Conservation (phyloP, 2,797 vertebrate genomes). For the Oreonectes daqikongensis region DNA sequence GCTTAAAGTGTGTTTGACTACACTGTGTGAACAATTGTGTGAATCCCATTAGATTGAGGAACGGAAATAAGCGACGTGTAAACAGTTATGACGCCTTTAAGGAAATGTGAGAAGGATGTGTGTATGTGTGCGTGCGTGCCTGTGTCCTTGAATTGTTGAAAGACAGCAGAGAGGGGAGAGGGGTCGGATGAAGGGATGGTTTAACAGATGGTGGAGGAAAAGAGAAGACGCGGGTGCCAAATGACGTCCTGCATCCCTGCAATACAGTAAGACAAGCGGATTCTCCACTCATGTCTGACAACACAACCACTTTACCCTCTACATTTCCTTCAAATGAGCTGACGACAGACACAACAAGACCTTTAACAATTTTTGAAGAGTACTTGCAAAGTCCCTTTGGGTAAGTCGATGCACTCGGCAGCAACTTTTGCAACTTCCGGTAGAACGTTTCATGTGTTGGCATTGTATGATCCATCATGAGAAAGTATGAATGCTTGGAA, state of each 20-base stretch:
- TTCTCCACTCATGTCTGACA: constrained; percentile 5
- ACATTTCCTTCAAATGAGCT: constrained; percentile 35
- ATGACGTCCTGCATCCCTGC: background rate
- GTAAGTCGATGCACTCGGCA: too few species aligned
- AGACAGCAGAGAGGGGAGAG: constrained; percentile 16
- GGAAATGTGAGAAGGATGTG: constrained; percentile 43
- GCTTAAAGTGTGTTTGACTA: constrained; percentile 10
- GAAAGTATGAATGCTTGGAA: too few species aligned
- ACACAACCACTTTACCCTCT: constrained; percentile 16
- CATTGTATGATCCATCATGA: too few species aligned
- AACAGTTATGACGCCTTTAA: constrained; percentile 43
- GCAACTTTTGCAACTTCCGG: too few species aligned
- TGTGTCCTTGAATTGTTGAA: constrained; percentile 16
- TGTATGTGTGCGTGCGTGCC: constrained; percentile 27
- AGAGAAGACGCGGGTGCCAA: constrained; percentile 20
- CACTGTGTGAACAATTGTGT: constrained; percentile 19
- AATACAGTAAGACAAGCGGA: constrained; percentile 11
- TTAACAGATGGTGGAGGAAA: constrained; percentile 41
- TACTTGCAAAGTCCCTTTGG: too few species aligned
- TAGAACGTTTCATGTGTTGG: too few species aligned
- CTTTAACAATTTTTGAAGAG: background rate
- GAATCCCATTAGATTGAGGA: constrained; percentile 32
- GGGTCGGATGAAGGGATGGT: constrained; percentile 32
- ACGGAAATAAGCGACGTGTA: constrained; percentile 39
- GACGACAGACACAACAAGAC: background rate